These are phyloP conservation scores for Diachasmimorpha longicaudata DNA, from an alignment of 1,140 invertebrate genomes.

Conservation along the genomic window DNA sequence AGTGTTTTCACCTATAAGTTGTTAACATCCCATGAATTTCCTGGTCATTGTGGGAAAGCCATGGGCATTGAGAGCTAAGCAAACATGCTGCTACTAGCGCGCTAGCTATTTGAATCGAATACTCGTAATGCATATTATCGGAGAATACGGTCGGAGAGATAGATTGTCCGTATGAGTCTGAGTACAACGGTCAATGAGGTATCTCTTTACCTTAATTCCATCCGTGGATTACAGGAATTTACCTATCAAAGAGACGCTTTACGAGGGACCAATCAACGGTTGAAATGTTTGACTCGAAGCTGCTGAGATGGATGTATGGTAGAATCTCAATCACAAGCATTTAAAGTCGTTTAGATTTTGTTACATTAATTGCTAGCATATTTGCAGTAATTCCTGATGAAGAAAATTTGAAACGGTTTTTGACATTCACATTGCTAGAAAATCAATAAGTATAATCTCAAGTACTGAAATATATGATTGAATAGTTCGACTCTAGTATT, in stretches of 20 bases:
- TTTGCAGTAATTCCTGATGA: no score
- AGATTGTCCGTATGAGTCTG: background rate
- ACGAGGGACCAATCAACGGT: background rate
- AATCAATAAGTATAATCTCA: no score
- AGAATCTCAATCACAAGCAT: no score
- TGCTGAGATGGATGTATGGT: no score
- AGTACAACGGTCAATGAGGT: background rate
- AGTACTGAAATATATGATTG: no score
- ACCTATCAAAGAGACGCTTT: background rate
- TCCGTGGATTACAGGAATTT: background rate
- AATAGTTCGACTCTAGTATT: background rate
- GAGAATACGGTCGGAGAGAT: background rate
- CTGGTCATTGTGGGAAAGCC: background rate
- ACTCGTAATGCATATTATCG: conserved; percentile 17
- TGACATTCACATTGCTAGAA: no score
- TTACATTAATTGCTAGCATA: no score
- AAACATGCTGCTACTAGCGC: conserved; percentile 16
- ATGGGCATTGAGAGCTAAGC: conserved; percentile 15
- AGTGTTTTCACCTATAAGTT: no score
- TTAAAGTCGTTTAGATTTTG: no score
- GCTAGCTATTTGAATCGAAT: conserved; percentile 14
- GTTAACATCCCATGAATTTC: conserved; percentile 11
- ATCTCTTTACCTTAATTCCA: background rate
- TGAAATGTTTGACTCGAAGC: background rate
- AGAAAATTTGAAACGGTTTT: no score